Evolutionary conservation across 2,888 invertebrate species (phyloP).

Genomic region (Carpatolechia fugitivella): DNA sequence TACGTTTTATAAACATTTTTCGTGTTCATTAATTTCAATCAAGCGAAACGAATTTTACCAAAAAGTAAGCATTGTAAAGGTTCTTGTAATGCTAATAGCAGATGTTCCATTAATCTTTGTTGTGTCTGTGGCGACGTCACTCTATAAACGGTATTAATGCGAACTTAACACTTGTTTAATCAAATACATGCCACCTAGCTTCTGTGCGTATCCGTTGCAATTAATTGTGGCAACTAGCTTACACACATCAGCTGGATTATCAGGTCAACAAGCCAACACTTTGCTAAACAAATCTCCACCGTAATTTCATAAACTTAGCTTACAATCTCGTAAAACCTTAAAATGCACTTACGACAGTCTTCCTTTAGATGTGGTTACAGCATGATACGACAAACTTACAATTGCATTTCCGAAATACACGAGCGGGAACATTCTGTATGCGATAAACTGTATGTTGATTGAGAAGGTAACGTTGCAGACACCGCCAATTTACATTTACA

Average conservation of each 20-base stretch:
- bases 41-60: no score
- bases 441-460: background rate
- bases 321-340: background rate
- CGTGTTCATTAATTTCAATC: no score
- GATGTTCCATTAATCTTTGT: background rate
- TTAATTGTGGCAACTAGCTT: conserved; percentile 9
- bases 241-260: background rate
- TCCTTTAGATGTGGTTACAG: background rate
- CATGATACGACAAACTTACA: background rate
- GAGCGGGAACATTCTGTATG: background rate
- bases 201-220: conserved; percentile 9
- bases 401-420: background rate
- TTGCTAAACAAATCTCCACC: background rate
- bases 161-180: conserved; percentile 15
- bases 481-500: background rate
- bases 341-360: background rate
- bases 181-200: conserved; percentile 10
- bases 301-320: background rate
- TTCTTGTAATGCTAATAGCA: background rate
- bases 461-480: background rate
- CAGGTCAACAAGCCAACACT: background rate
- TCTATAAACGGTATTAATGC: background rate
- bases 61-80: no score
- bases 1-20: no score
- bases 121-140: background rate